phyloP scores from a whole-genome alignment of 1,140 invertebrate genomes.

The Zaprionus vittiger region DNA sequence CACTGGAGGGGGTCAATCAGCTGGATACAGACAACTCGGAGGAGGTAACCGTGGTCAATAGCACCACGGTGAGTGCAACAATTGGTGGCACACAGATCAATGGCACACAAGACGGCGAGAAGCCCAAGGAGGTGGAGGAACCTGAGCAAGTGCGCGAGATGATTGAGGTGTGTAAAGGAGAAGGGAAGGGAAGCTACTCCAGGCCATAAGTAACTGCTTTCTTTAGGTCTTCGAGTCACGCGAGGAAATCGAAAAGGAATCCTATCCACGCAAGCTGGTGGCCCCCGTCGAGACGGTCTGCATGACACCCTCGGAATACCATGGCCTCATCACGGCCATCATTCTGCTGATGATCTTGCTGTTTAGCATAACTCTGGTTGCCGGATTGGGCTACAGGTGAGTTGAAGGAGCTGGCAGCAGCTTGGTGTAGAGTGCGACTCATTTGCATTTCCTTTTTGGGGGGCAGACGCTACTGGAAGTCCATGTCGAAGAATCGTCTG shows the following conservation, averaged over 20 bases:
- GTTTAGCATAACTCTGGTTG: conserved; percentile 87
- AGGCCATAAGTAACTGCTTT: conserved; percentile 73
- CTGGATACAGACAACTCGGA: conserved; percentile 42
- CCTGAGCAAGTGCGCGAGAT: conserved; percentile 93
- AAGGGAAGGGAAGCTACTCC: neutral
- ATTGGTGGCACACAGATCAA: conserved; percentile 60
- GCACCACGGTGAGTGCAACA: conserved; percentile 73
- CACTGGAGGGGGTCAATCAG: conserved; percentile 48
- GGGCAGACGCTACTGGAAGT: conserved; percentile 88
- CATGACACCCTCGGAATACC: conserved; percentile 90
- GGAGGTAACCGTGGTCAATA: conserved; percentile 69
- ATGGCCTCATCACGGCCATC: conserved; percentile 90
- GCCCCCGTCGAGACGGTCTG: conserved; percentile 88
- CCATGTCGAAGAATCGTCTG: conserved; percentile 88
- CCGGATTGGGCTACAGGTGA: conserved; percentile 89
- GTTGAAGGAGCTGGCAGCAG: neutral
- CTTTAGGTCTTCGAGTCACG: conserved; percentile 88
- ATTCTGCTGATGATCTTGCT: conserved; percentile 89
- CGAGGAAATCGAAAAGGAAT: conserved; percentile 89
- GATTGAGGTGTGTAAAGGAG: conserved; percentile 88
- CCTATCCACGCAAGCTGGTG: conserved; percentile 86
- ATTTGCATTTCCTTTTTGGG: neutral
- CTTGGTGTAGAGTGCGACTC: neutral
- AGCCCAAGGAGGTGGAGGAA: conserved; percentile 84
- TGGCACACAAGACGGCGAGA: conserved; percentile 59